Base-by-base conservation (phyloP, 2,113 vertebrate species). In the Aythya baeri region DNA sequence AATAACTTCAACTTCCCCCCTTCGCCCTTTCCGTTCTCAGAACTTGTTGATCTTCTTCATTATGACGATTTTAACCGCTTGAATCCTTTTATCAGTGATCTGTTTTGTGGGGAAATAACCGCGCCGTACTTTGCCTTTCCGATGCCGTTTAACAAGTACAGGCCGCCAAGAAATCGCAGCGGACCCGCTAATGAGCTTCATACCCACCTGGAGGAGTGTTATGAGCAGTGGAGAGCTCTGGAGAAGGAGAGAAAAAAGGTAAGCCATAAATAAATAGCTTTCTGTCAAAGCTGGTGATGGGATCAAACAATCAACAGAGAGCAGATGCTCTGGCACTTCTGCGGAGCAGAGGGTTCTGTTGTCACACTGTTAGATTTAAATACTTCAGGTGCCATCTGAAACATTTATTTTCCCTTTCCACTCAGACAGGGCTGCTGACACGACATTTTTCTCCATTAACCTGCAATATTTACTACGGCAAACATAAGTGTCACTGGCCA, bases 231-330 rank as follows among this genome's bases (percentile, higher is more conserved):
- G 97, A 98, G 92, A 83, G 89, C 96, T 52, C 89, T 99, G 95
- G 98, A 99, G 94, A 98, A 95, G 43, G 98, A 99, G 63, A 97
- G 98, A 36, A 98, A 98, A 87, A 98, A 97, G 98, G 99, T 99
- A 97, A 94, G 52, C 3, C 12, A 10, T 44, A 17, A 1, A 21
- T 22, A 43, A 2, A 1, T n/a, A 36, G 13, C 13, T 34, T 76
- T 32, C 8, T 23, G 3, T 27, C 26, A 18, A 67, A 34, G 57
- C 16, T 61, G 26, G 27, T 29, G 23, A 17, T 49, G 1, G 1
- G 11, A 3, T 26, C 15, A 41, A 61, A 36, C 23, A 2, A 6
- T 16, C 15, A 44, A 4, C 18, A 29, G 34, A 6, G 21, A 73
- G 15, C 3, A 61, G 67, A 16, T 61, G 22, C 68, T 49, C 11